Evolutionary conservation across 2,113 vertebrate genomes (phyloP).

Genomic region (Microtus richardsoni): DNA sequence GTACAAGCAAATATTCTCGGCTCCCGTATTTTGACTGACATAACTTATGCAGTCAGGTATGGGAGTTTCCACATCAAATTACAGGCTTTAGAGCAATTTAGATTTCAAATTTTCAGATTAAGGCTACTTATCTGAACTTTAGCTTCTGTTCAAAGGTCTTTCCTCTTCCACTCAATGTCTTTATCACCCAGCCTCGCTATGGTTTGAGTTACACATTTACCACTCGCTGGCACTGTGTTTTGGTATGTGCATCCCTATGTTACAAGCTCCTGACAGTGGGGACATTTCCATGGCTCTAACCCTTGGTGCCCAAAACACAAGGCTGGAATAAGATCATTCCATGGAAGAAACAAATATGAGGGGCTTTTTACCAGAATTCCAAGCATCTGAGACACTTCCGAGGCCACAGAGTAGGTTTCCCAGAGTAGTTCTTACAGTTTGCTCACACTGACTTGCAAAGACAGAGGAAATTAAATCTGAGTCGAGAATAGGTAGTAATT

Average conservation of each 20-base stretch:
- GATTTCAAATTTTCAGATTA: neutral
- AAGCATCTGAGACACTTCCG: conserved; percentile 8
- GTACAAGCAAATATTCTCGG: neutral
- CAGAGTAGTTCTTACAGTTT: neutral
- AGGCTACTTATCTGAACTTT: neutral
- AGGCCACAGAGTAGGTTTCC: neutral
- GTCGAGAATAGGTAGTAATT: conserved; percentile 9
- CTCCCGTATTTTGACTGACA: neutral
- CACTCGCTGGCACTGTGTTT: conserved; percentile 20
- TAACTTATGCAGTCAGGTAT: neutral
- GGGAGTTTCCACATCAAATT: neutral
- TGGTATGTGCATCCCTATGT: conserved; percentile 9
- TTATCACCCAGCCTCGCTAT: neutral
- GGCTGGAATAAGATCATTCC: conserved; percentile 46
- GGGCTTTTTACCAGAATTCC: neutral
- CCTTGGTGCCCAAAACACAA: conserved; percentile 2
- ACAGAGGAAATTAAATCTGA: neutral
- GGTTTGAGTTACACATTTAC: conserved; percentile 11
- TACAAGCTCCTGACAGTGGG: neutral
- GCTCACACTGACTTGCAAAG: conserved; percentile 48
- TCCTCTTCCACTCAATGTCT: neutral
- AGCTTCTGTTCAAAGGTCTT: neutral
- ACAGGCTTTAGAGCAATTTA: neutral
- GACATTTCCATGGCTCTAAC: neutral
- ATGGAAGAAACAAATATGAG: conserved; percentile 27